A percentile compares a stretch with the other conserved stretches of the same genome.
These are phyloP conservation scores for Platycercus adscitus DNA, from an alignment of 2,113 vertebrate species.

Conservation along the genomic window DNA sequence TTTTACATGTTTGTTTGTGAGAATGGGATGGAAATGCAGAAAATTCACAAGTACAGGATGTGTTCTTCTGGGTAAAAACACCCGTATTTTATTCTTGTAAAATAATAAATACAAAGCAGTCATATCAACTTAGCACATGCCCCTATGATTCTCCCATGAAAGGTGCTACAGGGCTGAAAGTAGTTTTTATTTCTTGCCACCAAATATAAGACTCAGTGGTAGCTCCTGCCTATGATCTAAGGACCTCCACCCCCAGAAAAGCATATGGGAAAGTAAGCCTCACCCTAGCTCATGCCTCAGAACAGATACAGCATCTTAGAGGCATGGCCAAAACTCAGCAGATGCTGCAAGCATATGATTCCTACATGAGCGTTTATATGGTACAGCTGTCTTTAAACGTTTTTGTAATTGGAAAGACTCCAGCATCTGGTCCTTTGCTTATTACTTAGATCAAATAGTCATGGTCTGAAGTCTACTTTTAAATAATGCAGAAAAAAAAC, in stretches of 20 bases:
- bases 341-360: slow-evolving; percentile 74
- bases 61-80: not conserved
- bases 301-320: slow-evolving; percentile 20
- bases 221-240: not conserved
- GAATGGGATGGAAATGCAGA: slow-evolving; percentile 45
- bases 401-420: slow-evolving; percentile 72
- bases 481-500: slow-evolving; percentile 49
- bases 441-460: slow-evolving; percentile 62
- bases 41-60: slow-evolving; percentile 29
- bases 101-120: not conserved
- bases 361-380: slow-evolving; percentile 71
- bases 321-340: slow-evolving; percentile 65
- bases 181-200: not conserved
- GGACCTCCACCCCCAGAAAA: not conserved
- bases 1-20: slow-evolving; percentile 5
- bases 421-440: slow-evolving; percentile 73
- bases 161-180: slow-evolving; percentile 19
- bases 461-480: slow-evolving; percentile 34
- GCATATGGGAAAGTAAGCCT: not conserved
- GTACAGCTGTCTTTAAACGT: slow-evolving; percentile 73
- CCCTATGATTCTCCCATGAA: not conserved
- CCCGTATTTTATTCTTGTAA: not conserved
- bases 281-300: slow-evolving; percentile 31
- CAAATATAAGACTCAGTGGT: not conserved
- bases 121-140: not conserved